Conservation (phyloP, 2,113 vertebrate species). For the Maccullochella peelii region DNA sequence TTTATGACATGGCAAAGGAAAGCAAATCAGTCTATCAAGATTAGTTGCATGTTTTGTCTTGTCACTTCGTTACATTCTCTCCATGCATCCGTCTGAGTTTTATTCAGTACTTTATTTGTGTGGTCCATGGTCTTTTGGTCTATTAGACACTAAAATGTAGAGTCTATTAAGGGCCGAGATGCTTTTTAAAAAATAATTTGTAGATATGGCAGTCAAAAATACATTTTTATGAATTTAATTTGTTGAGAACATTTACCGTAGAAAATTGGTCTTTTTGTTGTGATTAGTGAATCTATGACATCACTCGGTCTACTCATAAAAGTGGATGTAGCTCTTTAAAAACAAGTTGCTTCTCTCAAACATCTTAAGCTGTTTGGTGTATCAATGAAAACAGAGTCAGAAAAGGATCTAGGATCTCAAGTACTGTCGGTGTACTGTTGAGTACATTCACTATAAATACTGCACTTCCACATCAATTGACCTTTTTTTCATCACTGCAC, state of each 20-base stretch:
- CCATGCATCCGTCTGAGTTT: not conserved
- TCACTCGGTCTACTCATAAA: not conserved
- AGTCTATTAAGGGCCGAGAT: not conserved
- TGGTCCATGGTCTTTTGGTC: not conserved
- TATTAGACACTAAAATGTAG: not conserved
- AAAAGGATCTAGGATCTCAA: not conserved
- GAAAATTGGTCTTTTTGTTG: not conserved
- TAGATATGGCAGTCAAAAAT: not conserved
- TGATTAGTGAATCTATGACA: not conserved
- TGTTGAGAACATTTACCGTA: not conserved
- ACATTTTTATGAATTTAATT: not conserved
- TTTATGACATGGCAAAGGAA: not conserved
- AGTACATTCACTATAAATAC: not conserved
- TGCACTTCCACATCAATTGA: not conserved
- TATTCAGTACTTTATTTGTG: not conserved
- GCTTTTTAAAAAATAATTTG: not conserved
- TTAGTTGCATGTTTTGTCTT: not conserved
- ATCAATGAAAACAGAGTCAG: not conserved
- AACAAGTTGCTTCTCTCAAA: not conserved
- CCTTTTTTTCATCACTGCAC: not conserved
- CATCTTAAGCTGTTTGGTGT: not conserved
- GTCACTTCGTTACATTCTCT: not conserved
- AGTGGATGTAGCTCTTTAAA: not conserved
- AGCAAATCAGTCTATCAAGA: not conserved
- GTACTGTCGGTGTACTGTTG: not conserved